These are phyloP conservation scores for Neodiprion virginianus DNA, from an alignment of 1,140 invertebrate genomes.

Conservation along the genomic window DNA sequence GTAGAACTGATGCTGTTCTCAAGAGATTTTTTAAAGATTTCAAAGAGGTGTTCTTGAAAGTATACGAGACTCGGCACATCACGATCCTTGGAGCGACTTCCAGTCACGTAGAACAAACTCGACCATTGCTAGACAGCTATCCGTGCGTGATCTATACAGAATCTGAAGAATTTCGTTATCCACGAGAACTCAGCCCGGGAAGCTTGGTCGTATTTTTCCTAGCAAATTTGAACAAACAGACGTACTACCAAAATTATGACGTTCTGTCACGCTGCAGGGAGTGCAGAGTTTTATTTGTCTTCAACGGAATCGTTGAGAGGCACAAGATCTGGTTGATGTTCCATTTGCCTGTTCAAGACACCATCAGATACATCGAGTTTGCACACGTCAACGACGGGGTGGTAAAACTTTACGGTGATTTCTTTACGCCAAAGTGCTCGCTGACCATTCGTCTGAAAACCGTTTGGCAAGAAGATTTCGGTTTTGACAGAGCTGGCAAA, in stretches of 20 bases:
- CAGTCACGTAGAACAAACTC: neutral
- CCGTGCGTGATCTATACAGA: neutral
- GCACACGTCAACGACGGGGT: neutral
- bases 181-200: neutral
- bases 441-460: neutral
- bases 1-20: neutral
- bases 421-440: neutral
- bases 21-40: neutral
- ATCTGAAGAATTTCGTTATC: neutral
- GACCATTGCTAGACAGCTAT: neutral
- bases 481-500: neutral
- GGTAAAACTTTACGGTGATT: neutral
- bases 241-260: neutral
- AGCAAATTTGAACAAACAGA: neutral
- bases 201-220: neutral
- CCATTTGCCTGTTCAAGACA: neutral
- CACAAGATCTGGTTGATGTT: neutral
- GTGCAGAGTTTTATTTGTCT: neutral
- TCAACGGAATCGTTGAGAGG: neutral
- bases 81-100: neutral
- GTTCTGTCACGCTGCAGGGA: neutral
- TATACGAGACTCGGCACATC: neutral
- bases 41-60: neutral
- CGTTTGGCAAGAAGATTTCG: neutral
- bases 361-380: neutral